These are phyloP conservation scores for Leptinotarsa juncta DNA, from an alignment of 2,888 invertebrate species.

Conservation along the genomic window DNA sequence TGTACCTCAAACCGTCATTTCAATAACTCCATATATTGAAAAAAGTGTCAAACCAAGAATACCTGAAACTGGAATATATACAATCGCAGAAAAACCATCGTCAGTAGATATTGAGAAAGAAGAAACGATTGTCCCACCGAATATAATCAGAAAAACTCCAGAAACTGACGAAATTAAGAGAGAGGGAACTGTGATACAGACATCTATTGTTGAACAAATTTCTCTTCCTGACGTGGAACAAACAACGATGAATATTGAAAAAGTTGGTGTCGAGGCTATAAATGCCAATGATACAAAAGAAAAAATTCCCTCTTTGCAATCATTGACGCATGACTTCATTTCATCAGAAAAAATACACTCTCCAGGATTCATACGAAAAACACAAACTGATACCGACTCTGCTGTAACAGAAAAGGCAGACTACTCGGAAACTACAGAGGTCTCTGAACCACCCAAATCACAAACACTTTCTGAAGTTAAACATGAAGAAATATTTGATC, in stretches of 20 bases:
- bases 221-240: not conserved
- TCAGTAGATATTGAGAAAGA: no score
- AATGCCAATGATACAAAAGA: not conserved
- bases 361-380: slow-evolving; percentile 21
- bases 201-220: not conserved
- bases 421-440: slow-evolving; percentile 39
- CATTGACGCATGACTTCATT: slow-evolving; percentile 10
- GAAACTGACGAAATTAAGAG: not conserved
- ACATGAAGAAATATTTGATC: not conserved
- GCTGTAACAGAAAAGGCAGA: slow-evolving; percentile 49
- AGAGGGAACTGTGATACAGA: not conserved
- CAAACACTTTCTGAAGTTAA: slow-evolving; percentile 39
- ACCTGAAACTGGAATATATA: no score
- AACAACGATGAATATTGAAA: not conserved
- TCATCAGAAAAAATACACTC: slow-evolving; percentile 28
- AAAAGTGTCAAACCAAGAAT: not conserved
- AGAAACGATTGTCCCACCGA: not conserved
- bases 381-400: slow-evolving; percentile 32
- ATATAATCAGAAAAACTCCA: not conserved
- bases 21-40: not conserved
- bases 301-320: not conserved
- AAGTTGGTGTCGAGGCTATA: not conserved
- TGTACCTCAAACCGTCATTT: not conserved
- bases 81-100: no score
- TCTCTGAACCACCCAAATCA: slow-evolving; percentile 39